phyloP scores from a whole-genome alignment of 2,888 invertebrate genomes.

The Volucella bombylans region DNA sequence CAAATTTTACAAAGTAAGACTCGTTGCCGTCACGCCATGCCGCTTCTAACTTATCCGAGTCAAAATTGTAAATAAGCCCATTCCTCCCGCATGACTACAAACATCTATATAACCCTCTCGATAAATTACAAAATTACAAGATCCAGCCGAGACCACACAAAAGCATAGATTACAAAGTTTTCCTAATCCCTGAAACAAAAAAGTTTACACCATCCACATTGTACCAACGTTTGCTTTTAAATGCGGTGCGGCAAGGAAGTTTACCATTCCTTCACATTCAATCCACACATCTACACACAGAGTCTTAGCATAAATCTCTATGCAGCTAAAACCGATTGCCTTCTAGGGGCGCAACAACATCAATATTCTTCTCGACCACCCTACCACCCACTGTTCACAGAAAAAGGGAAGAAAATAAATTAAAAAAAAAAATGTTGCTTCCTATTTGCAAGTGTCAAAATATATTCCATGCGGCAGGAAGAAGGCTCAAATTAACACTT shows the following conservation, averaged over 20 bases:
- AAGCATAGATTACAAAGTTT: constrained; percentile 58
- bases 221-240: constrained; percentile 32
- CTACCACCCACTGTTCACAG: neutral
- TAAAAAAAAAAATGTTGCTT: constrained; percentile 57
- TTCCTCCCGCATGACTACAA: too few species aligned
- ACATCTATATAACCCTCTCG: neutral
- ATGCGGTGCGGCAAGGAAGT: constrained; percentile 32
- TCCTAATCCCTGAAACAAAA: constrained; percentile 42
- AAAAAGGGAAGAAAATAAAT: constrained; percentile 23
- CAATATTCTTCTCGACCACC: neutral
- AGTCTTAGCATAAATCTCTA: neutral
- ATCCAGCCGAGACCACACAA: constrained; percentile 59
- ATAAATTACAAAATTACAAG: constrained; percentile 66
- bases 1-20: too few species aligned
- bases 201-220: constrained; percentile 23
- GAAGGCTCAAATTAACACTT: constrained; percentile 69
- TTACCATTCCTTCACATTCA: constrained; percentile 11
- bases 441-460: constrained; percentile 71
- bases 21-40: too few species aligned
- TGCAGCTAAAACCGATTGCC: constrained; percentile 15
- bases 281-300: constrained; percentile 9
- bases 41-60: too few species aligned
- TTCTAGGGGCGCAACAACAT: constrained; percentile 26
- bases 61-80: too few species aligned
- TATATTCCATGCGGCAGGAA: constrained; percentile 61